Conservation (phyloP, 2,888 invertebrate species). For the Drosophila cracens region DNA sequence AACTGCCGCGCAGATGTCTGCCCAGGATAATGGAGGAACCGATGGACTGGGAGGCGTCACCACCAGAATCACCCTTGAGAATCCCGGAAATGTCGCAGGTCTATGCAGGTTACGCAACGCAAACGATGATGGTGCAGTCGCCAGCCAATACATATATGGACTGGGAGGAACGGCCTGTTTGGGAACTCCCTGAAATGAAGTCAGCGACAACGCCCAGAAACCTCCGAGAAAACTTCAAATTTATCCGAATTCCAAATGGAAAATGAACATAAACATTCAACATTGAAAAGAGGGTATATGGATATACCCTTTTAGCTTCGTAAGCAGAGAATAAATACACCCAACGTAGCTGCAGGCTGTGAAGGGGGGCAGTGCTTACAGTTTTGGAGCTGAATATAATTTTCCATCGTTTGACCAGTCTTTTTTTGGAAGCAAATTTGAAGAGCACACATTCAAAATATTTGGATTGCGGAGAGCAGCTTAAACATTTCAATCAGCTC, state of each 20-base stretch:
- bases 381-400: conserved; percentile 34
- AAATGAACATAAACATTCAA: no score
- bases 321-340: conserved; percentile 1
- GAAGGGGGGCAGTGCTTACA: background rate
- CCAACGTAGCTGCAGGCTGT: background rate
- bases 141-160: background rate
- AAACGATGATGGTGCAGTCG: background rate
- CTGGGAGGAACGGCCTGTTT: background rate
- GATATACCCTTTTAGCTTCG: background rate
- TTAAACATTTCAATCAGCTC: background rate
- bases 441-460: background rate
- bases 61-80: background rate
- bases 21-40: background rate
- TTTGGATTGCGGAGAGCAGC: background rate
- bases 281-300: background rate
- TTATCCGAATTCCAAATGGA: background rate
- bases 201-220: background rate
- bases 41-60: background rate
- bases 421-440: conserved; percentile 31
- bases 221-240: background rate
- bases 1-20: background rate
- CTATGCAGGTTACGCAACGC: background rate
- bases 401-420: conserved; percentile 53
- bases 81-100: no score
- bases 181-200: background rate